Base-by-base conservation (phyloP, 2,888 invertebrate species). In the Branchellion lobata region DNA sequence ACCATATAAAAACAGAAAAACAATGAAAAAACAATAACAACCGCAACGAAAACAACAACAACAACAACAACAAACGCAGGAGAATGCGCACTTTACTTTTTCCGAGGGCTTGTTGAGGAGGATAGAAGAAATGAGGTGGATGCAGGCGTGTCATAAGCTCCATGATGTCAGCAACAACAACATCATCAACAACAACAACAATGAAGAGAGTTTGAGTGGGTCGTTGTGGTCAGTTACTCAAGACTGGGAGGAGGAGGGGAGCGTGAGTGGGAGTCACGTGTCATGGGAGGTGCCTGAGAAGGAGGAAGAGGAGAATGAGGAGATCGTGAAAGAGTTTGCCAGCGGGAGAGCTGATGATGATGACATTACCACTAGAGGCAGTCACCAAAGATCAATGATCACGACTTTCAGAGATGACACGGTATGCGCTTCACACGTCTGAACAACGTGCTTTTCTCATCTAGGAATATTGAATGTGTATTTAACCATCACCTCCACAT, bases 31-130 rank as follows among this genome's bases (percentile, higher is more conserved):
- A n/a, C n/a, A n/a, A n/a, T n/a, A n/a, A n/a, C n/a, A n/a, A n/a
- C n/a, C n/a, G n/a, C n/a, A n/a, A n/a, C n/a, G n/a, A n/a, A n/a
- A 40, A 5, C 40, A 40, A 5, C 40, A 40, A 8, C 40, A 40
- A 8, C 40, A 40, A 1, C 33, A 51, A n/a, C 11, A 31, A 8
- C 29, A 21, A 27, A 83, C 83, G 1, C 88, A 93, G 85, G 94
- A 94, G 88, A 94, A 94, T 88, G 93, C 93, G 0, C 94, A 94
- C 88, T 94, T 94, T 86, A 92, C 91, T 84, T 91, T 94, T 81
- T 93, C 92, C 1, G 94, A 94, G 87, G 93, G 93, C 0, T 91
- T 94, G 85, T 94, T 94, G 82, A 91, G 93, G 11, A 93, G 93
- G 21, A 92, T 93, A 82, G 93, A 93, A 82, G 86, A 87, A 80